Conservation (phyloP, 2,113 vertebrate genomes). For the Pongo pygmaeus region DNA sequence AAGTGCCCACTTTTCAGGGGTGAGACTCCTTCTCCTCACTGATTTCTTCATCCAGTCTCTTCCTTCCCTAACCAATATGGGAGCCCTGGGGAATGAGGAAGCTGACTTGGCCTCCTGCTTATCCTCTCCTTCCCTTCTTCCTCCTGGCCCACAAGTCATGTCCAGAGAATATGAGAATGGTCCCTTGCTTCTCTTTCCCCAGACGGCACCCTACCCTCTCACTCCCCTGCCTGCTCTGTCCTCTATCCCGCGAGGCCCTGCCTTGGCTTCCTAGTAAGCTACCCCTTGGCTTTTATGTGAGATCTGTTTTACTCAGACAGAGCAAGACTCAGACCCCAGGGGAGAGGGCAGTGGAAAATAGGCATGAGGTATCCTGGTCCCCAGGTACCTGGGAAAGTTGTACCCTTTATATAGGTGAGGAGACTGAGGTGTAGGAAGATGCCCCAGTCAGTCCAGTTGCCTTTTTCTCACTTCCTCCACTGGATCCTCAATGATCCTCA, state of each 20-base stretch:
- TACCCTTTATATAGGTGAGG: background rate
- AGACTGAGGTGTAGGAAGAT: background rate
- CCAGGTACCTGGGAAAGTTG: background rate
- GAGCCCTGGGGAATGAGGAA: background rate
- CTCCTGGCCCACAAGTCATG: background rate
- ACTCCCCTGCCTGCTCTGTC: no score
- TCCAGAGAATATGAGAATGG: background rate
- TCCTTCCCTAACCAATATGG: background rate
- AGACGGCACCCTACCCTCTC: background rate
- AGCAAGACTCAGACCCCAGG: background rate
- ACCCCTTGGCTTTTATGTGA: background rate
- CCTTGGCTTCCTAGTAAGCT: background rate
- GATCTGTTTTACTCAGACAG: background rate
- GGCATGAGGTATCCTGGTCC: background rate
- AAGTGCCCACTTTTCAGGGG: background rate
- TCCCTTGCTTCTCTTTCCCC: background rate
- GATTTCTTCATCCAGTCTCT: background rate
- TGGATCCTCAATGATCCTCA: background rate
- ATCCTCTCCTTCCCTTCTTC: background rate
- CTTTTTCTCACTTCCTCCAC: background rate
- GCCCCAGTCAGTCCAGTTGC: background rate
- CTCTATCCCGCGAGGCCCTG: background rate
- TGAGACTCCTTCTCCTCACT: background rate
- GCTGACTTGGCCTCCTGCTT: background rate
- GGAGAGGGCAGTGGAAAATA: background rate